Base-by-base conservation (phyloP, 2,888 invertebrate species). In the Drosophila longiperda region DNA sequence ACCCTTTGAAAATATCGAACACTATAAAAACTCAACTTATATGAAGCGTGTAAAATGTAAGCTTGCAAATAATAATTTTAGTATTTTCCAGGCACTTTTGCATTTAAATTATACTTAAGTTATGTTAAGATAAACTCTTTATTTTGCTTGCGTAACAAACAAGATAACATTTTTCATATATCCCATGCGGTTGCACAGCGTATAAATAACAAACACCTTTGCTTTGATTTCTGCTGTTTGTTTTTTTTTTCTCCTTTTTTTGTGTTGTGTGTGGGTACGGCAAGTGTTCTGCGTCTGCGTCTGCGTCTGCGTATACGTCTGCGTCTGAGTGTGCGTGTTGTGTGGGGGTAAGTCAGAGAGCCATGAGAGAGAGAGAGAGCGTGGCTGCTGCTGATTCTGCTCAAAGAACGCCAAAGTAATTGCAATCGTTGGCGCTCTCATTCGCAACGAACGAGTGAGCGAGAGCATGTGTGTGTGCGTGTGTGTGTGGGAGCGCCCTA, bases 391-490 rank as follows among this genome's bases (percentile, higher is more conserved):
- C 26, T 62, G 54, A 29, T 29, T 23, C 53, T 79, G 69, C 83
- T 86, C 87, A 83, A 83, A 83, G 78, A 88, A 88, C 85, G 87
- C 89, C 73, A 83, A 78, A 89, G 89, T 89, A 87, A 80, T 76
- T 59, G 23, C 66, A 53, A 33, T 12, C 29, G 67, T 12, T 80
- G 65, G 65, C 69, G 64, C 81, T 77, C 76, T 72, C 69, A 23
- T 50, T 58, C 8, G 42, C 59, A 73, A 42, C 48, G 38, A 57
- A 50, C 32, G 48, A 61, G 29, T 45, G 54, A 49, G 54, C 50
- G 17, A 26, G 45, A 57, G 64, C n/a, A 15, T 68, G 61, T 57
- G 50, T 58, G 55, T 73, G 64, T 70, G 66, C 63, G 63, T 50
- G 50, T 70, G 64, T 80, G 86, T 79, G 89, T 85, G 89, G 84